These are phyloP conservation scores for Nomada goodeniana DNA, from an alignment of 2,888 invertebrate species.

Conservation along the genomic window DNA sequence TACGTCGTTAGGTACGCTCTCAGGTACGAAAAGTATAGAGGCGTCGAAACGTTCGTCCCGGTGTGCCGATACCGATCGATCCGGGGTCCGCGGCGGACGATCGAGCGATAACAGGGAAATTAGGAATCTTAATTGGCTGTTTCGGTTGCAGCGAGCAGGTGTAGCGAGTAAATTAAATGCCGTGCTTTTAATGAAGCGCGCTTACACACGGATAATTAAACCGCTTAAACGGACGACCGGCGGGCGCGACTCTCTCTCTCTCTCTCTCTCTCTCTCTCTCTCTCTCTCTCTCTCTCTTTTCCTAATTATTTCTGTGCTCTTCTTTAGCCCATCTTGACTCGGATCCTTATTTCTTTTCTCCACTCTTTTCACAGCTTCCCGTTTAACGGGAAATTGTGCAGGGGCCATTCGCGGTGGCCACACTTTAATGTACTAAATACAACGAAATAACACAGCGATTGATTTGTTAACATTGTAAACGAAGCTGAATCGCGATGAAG, in stretches of 20 bases:
- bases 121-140: slow-evolving; percentile 48
- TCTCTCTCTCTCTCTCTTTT: not conserved
- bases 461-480: not conserved
- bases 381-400: not conserved
- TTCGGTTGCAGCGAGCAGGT: slow-evolving; percentile 40
- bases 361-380: not conserved
- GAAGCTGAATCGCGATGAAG: too few relatives aligned
- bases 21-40: not conserved
- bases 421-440: not conserved
- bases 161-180: slow-evolving; percentile 46
- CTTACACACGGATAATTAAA: slow-evolving; percentile 37
- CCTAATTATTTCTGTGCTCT: not conserved
- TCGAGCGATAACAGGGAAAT: slow-evolving; percentile 52
- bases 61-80: slow-evolving; percentile 21
- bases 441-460: not conserved
- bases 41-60: not conserved
- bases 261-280: not conserved
- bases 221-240: slow-evolving; percentile 10
- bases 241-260: not conserved
- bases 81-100: slow-evolving; percentile 6
- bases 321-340: not conserved
- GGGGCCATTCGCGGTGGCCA: not conserved
- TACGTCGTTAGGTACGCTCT: not conserved
- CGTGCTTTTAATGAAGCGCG: slow-evolving; percentile 45
- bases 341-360: not conserved